phyloP scores from a whole-genome alignment of 2,888 invertebrate species.

The Acleris laterana region DNA sequence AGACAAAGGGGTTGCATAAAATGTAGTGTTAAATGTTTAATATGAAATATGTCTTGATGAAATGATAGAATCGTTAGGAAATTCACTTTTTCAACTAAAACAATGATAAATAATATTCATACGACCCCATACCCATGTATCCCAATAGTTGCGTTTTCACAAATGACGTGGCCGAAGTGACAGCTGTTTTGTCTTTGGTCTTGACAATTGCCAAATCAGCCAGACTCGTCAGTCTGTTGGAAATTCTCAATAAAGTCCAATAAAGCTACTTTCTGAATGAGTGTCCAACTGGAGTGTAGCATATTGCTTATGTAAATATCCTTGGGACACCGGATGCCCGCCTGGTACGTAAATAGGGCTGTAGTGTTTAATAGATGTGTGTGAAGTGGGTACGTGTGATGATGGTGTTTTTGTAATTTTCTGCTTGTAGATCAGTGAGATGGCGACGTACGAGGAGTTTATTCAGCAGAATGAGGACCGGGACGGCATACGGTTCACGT shows the following conservation, averaged over 20 bases:
- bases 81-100: not conserved
- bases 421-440: constrained; percentile 71
- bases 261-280: constrained; percentile 67
- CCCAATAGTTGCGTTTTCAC: constrained; percentile 55
- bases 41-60: not conserved
- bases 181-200: constrained; percentile 74
- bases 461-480: constrained; percentile 99
- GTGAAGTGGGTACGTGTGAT: constrained; percentile 30
- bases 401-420: constrained; percentile 48
- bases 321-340: constrained; percentile 50
- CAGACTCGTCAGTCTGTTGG: constrained; percentile 60
- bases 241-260: constrained; percentile 49
- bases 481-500: constrained; percentile 98
- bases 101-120: not conserved
- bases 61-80: not conserved
- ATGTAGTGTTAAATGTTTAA: too few species aligned
- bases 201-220: constrained; percentile 83
- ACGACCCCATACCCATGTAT: not conserved
- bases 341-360: constrained; percentile 59
- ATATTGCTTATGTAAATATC: constrained; percentile 50
- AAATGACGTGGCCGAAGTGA: constrained; percentile 82
- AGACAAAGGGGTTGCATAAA: constrained; percentile 6
- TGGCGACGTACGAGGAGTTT: constrained; percentile 97
- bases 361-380: constrained; percentile 10
- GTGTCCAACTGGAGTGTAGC: constrained; percentile 48